Base-by-base conservation (phyloP, 2,113 vertebrate genomes). In the Phrynosoma blainvillii region DNA sequence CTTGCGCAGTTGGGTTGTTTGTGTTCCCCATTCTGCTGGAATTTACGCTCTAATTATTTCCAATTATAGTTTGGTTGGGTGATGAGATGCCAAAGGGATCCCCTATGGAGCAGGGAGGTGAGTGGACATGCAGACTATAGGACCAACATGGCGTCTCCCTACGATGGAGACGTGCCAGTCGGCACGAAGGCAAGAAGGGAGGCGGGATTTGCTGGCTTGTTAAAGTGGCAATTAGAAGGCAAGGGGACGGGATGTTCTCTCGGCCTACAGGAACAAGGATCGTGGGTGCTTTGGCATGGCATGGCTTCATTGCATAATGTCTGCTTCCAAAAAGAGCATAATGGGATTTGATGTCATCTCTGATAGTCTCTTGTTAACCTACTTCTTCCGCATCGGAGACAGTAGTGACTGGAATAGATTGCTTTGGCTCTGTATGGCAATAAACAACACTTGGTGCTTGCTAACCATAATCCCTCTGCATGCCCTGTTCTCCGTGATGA, bases 21-120 rank as follows among this genome's bases (percentile, higher is more conserved):
- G 56, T 92, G 1, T 2, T 62, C 88, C 88, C 9, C 40, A 47
- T 89, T 3, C 2, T 87, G 89, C 36, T n/a, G 91, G 90, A 92
- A 89, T 92, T 94, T 89, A 95, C 89, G 94, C 93, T 95, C 96
- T 91, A 96, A 96, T 96, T 96, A 95, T 40, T 95, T 84, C 92
- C 84, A 95, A 96, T 96, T 96, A 96, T n/a, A 84, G 90, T 87
- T 92, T 85, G 36, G 42, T 6, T 30, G 93, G 88, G 86, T 93
- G 93, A 95, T 5, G 78, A 88, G 84, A 90, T 78, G 79, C 88
- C 8, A 78, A 18, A 82, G 87, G 88, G 84, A 90, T 92, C 91
- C 87, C 90, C 91, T 23, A 82, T 75, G 1, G 93, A 78, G 88
- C 27, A 3, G 13, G 47, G 79, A 87, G 16, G 36, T 0, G 36